phyloP scores from a whole-genome alignment of 2,797 vertebrate genomes.

The Parotocinclus haroldoi region DNA sequence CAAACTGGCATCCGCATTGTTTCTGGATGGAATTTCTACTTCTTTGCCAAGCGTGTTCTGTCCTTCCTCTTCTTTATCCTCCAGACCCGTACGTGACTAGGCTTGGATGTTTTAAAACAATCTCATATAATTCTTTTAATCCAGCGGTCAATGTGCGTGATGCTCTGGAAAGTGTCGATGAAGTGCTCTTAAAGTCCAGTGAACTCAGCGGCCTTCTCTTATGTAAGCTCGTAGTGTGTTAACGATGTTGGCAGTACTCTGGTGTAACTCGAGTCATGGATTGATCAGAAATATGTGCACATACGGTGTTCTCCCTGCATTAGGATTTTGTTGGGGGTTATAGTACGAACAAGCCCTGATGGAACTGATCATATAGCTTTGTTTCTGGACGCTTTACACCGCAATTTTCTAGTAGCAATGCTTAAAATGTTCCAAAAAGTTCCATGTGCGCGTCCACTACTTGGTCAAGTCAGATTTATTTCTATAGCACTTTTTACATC shows the following conservation, averaged over 20 bases:
- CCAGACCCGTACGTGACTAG: neutral
- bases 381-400: no score
- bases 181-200: neutral
- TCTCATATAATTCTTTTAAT: neutral
- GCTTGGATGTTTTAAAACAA: neutral
- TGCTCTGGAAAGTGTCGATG: no score
- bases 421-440: no score
- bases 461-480: no score
- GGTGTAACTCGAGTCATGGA: slow-evolving; percentile 45
- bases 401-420: no score
- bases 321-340: no score
- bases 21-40: slow-evolving; percentile 14
- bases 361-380: no score
- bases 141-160: neutral
- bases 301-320: no score
- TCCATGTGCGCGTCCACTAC: no score
- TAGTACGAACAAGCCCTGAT: no score
- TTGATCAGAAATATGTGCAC: slow-evolving; percentile 36
- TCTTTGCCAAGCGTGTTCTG: slow-evolving; percentile 11
- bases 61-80: slow-evolving; percentile 15
- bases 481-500: no score
- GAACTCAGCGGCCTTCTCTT: neutral
- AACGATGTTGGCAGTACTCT: neutral
- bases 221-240: slow-evolving; percentile 17
- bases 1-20: neutral